A percentile compares a stretch with the other conserved stretches of the same genome.
Evolutionary conservation across 2,888 invertebrate species (phyloP).

Genomic region (Cylindroiulus punctatus): DNA sequence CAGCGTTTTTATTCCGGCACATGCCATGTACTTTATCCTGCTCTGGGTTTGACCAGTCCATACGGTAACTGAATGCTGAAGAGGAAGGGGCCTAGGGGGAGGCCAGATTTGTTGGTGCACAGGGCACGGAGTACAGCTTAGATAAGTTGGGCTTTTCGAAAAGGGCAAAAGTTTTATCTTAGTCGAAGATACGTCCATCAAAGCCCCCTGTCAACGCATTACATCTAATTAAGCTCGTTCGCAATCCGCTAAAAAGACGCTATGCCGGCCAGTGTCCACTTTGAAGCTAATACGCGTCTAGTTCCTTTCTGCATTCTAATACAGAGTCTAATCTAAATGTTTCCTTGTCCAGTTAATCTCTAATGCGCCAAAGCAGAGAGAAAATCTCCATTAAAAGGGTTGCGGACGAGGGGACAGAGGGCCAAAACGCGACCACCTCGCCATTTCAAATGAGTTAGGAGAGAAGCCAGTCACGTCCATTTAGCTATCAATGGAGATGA

Average conservation of each 20-base stretch:
- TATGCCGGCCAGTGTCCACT: constrained; percentile 31
- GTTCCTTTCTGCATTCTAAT: constrained; percentile 45
- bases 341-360: constrained; percentile 47
- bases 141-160: neutral
- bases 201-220: constrained; percentile 31
- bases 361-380: constrained; percentile 44
- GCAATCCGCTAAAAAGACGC: constrained; percentile 36
- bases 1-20: neutral
- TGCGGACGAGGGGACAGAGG: constrained; percentile 38
- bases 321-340: constrained; percentile 41
- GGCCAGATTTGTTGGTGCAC: neutral
- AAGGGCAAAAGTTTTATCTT: constrained; percentile 1
- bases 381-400: constrained; percentile 46
- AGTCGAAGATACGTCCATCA: constrained; percentile 22
- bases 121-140: neutral
- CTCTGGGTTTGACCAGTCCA: neutral
- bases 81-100: neutral
- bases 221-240: constrained; percentile 19
- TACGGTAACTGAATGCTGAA: neutral
- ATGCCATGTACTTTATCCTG: neutral
- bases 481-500: constrained; percentile 43
- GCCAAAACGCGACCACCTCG: constrained; percentile 36
- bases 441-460: constrained; percentile 43
- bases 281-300: neutral
- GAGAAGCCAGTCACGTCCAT: constrained; percentile 38